Base-by-base conservation (phyloP, 2,888 invertebrate genomes). In the Branchinecta sandiegonensis region DNA sequence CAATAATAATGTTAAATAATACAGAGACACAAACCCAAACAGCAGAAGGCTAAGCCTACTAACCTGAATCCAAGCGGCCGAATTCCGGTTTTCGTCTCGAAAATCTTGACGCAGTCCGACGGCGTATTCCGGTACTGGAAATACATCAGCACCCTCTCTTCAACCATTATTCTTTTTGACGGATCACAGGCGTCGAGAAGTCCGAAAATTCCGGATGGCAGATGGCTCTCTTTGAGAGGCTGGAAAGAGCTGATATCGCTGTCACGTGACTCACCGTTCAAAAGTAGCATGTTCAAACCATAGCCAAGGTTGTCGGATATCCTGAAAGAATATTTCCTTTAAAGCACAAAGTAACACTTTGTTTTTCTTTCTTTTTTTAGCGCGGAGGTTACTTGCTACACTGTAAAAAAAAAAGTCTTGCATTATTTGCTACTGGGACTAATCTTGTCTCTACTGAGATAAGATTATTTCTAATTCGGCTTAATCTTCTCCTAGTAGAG, bases 101-200 rank as follows among this genome's bases (percentile, higher is more conserved):
- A 94, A 73, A 96, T 93, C 79, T 99, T 99, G 0, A 97, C 90
- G 76, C 97, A 99, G 76, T 96, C 97, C 0, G 95, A 90, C 0
- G 95, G 92, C 77, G 88, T 86, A 73, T 94, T 94, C 75, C 94
- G 94, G 75, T 99, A 99, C 77, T 96, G 97, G 79, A 94, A 96
- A 77, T 95, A 99, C 23, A 99, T 77, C 0, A 97, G 78, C 8
- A 96, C 85, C 66, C 96, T 82, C 76, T 96, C 94, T 77, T 93
- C 90, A 2, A 99, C 85, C 2, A 84, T 83, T 14, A 99, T 85
- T 76, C 90, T 89, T 80, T 99, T 99, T 68, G 88, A 87, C 1
- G 94, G 89, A 76, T 95, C 94, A 77, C 99, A 99, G 73, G 97
- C 94, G 73, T 97, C 94, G 14, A 99, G 86, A 74, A 99, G 80